These are phyloP conservation scores for Collichthys lucidus DNA, from an alignment of 2,113 vertebrate genomes.

Conservation along the genomic window DNA sequence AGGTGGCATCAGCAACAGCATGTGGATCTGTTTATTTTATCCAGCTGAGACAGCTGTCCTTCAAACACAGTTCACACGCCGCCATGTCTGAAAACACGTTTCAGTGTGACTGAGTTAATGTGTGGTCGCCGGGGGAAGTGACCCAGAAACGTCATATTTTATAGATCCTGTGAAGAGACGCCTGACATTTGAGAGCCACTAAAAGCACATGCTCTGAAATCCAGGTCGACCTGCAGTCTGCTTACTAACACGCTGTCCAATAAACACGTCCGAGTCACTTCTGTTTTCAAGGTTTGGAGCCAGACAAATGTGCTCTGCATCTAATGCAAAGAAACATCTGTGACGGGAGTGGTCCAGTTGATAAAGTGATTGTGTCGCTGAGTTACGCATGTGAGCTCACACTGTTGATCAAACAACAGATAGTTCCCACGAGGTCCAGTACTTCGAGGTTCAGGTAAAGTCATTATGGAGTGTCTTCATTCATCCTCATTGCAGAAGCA, in stretches of 20 bases:
- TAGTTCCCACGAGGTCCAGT: not conserved
- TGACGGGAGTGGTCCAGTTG: not conserved
- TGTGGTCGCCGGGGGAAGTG: not conserved
- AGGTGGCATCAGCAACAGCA: not conserved
- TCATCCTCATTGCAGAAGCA: not conserved
- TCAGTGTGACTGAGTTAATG: not conserved
- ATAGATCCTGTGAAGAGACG: not conserved
- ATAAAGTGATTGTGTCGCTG: not conserved
- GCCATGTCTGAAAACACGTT: not conserved
- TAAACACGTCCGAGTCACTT: not conserved
- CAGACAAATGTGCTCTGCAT: not conserved
- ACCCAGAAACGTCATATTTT: slow-evolving; percentile 8
- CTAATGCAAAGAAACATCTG: not conserved
- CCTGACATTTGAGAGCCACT: slow-evolving; percentile 1
- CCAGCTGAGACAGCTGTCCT: not conserved
- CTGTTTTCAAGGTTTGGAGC: not conserved
- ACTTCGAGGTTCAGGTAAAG: not conserved
- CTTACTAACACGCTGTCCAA: not conserved
- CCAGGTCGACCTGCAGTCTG: not conserved
- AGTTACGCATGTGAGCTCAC: not conserved
- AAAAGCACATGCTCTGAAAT: not conserved
- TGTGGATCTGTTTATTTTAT: not conserved
- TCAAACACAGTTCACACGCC: not conserved
- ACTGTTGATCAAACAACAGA: not conserved
- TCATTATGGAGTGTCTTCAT: not conserved